Conservation (phyloP, 2,113 vertebrate species). For the Cettia cetti region DNA sequence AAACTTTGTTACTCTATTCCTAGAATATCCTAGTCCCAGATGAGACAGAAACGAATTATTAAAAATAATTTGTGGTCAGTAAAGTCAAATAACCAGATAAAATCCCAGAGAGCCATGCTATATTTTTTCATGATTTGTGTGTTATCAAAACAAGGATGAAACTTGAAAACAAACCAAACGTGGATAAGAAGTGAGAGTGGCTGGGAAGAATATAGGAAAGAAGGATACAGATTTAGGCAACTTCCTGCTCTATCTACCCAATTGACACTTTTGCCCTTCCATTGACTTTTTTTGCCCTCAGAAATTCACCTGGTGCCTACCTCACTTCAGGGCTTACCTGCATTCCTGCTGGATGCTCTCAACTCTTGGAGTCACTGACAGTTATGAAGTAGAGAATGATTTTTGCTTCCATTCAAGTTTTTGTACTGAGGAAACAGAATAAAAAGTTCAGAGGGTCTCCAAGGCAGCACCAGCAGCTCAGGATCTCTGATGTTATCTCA, state of each 20-base stretch:
- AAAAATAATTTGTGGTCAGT: background rate
- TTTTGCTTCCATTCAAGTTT: background rate
- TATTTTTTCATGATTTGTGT: background rate
- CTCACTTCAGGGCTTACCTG: background rate
- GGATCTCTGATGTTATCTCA: background rate
- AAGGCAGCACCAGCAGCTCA: background rate
- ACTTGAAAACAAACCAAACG: background rate
- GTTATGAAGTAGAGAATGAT: background rate
- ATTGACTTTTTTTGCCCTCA: background rate
- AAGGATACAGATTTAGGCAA: background rate
- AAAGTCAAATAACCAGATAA: background rate
- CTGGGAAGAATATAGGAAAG: background rate
- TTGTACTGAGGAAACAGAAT: background rate
- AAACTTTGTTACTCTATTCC: background rate
- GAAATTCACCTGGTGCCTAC: background rate
- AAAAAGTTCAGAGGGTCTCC: background rate
- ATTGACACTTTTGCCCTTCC: background rate
- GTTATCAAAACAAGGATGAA: background rate
- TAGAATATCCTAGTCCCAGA: background rate
- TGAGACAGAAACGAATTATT: background rate
- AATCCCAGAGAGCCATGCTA: background rate
- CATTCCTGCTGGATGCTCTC: background rate
- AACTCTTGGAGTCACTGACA: background rate
- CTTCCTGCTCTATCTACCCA: background rate
- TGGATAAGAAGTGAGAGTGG: rapidly evolving